Conservation (phyloP, 2,888 invertebrate species). For the Limenitis camilla region DNA sequence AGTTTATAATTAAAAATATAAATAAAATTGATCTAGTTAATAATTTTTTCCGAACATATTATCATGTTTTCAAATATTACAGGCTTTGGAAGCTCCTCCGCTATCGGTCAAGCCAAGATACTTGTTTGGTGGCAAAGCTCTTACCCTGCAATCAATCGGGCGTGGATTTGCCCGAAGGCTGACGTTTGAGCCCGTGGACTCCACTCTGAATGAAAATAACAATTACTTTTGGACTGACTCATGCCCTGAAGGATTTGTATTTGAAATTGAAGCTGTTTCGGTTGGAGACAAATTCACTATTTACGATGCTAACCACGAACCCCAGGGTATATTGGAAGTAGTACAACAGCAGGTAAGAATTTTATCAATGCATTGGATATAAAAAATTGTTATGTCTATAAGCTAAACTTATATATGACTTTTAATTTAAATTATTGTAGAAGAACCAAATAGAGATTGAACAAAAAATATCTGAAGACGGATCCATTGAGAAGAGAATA, state of each 20-base stretch:
- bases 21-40: too few species aligned
- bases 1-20: too few species aligned
- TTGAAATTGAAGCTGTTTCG: slow-evolving; percentile 80
- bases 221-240: slow-evolving; percentile 89
- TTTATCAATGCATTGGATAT: neutral
- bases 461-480: slow-evolving; percentile 58
- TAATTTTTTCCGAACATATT: slow-evolving; percentile 26
- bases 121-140: slow-evolving; percentile 79
- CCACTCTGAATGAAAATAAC: slow-evolving; percentile 77
- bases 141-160: slow-evolving; percentile 79
- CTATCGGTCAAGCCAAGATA: slow-evolving; percentile 68
- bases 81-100: slow-evolving; percentile 61
- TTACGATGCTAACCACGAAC: slow-evolving; percentile 78
- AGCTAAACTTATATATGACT: neutral
- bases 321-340: slow-evolving; percentile 80
- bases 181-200: slow-evolving; percentile 79
- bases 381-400: neutral
- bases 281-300: slow-evolving; percentile 83
- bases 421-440: slow-evolving; percentile 35
- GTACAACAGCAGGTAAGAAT: slow-evolving; percentile 76
- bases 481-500: slow-evolving; percentile 76
- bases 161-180: slow-evolving; percentile 83
- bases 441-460: slow-evolving; percentile 67
- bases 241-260: slow-evolving; percentile 81
- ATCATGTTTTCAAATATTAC: slow-evolving; percentile 37